A percentile compares a stretch with the other conserved stretches of the same genome.
Evolutionary conservation across 2,888 invertebrate genomes (phyloP).

Genomic region (Pherbina coryleti): DNA sequence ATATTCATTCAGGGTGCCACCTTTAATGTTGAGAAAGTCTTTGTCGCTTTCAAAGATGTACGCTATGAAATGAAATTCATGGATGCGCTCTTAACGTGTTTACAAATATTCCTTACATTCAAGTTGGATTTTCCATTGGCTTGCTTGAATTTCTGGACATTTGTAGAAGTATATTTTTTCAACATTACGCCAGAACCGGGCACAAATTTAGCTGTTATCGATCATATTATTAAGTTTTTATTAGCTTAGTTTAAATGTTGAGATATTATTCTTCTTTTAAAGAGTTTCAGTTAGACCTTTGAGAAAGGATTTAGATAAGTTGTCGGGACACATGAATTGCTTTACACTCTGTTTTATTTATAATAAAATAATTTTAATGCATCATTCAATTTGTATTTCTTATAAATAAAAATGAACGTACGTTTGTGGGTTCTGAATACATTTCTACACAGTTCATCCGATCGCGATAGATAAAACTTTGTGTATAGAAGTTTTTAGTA

Average conservation of each 20-base stretch:
- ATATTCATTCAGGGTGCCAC: conserved; percentile 25
- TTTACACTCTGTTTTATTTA: too few species aligned
- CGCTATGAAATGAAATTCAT: conserved; percentile 28
- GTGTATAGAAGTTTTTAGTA: too few species aligned
- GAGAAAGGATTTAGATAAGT: too few species aligned
- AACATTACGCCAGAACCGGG: conserved; percentile 25
- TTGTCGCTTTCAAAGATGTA: conserved; percentile 25
- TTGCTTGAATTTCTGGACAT: conserved; percentile 31
- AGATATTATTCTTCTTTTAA: too few species aligned
- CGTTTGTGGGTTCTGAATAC: too few species aligned
- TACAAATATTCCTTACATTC: conserved; percentile 16
- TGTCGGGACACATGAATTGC: too few species aligned
- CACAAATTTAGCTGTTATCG: conserved; percentile 22
- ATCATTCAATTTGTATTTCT: too few species aligned
- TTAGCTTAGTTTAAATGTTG: not conserved
- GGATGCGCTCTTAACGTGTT: conserved; percentile 21
- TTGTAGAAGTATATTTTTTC: conserved; percentile 27
- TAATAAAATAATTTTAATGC: too few species aligned
- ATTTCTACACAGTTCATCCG: too few species aligned
- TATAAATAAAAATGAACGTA: too few species aligned
- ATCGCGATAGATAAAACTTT: too few species aligned
- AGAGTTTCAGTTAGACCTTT: too few species aligned
- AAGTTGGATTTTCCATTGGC: conserved; percentile 29
- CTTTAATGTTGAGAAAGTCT: conserved; percentile 25
- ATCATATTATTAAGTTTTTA: conserved; percentile 33